A percentile compares a stretch with the other conserved stretches of the same genome.
Evolutionary conservation across 2,797 vertebrate species (phyloP).

Genomic region (Betta splendens): DNA sequence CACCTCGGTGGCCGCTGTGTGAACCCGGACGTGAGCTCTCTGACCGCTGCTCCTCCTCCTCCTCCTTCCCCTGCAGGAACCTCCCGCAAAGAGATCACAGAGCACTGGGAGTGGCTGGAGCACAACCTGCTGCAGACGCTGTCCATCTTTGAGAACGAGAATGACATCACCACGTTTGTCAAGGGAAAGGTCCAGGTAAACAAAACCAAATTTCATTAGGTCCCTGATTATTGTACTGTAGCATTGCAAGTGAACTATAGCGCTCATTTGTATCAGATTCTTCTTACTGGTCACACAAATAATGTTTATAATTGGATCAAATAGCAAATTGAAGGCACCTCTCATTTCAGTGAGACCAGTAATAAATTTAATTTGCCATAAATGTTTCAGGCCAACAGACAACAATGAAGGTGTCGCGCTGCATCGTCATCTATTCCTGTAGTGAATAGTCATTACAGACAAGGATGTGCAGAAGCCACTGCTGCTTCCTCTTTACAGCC

Average conservation of each 20-base stretch:
- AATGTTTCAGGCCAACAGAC: too few species aligned
- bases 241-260: too few species aligned
- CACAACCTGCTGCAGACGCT: conserved; percentile 96
- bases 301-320: neutral
- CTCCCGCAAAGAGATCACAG: conserved; percentile 95
- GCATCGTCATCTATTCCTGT: too few species aligned
- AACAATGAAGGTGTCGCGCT: too few species aligned
- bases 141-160: conserved; percentile 98
- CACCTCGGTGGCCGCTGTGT: neutral
- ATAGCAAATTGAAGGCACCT: too few species aligned
- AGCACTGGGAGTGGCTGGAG: conserved; percentile 99
- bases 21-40: neutral
- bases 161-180: conserved; percentile 96
- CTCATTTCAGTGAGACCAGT: too few species aligned
- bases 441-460: too few species aligned
- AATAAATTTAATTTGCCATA: too few species aligned
- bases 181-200: conserved; percentile 97
- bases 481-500: neutral
- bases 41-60: neutral
- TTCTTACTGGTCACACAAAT: neutral
- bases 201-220: neutral
- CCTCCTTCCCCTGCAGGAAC: conserved; percentile 79
- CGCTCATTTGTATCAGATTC: too few species aligned
- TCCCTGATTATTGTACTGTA: too few species aligned
- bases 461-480: too few species aligned